A percentile compares a stretch with the other conserved stretches of the same genome.
These are phyloP conservation scores for Oreochromis mossambicus DNA, from an alignment of 2,797 vertebrate genomes.

Conservation along the genomic window DNA sequence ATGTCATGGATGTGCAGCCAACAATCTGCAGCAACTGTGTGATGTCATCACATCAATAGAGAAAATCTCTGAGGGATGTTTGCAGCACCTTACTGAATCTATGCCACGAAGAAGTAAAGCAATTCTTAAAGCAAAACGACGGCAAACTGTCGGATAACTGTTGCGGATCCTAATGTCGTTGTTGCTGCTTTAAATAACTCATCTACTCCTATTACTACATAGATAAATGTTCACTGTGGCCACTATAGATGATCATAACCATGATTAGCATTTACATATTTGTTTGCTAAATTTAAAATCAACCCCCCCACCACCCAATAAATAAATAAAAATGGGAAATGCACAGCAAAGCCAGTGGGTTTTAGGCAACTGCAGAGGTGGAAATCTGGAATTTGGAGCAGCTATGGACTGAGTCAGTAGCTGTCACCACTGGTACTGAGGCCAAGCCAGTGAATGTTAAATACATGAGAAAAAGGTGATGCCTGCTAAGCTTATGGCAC, in stretches of 20 bases:
- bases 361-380: background rate
- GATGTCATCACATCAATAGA: background rate
- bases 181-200: background rate
- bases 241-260: background rate
- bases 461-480: slow-evolving; percentile 39
- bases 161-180: background rate
- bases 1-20: background rate
- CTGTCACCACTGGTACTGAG: slow-evolving; percentile 31
- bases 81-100: background rate
- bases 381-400: slow-evolving; percentile 10
- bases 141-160: background rate
- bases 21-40: background rate
- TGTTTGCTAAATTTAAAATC: background rate
- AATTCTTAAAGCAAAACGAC: background rate
- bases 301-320: background rate
- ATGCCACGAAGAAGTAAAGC: background rate
- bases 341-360: background rate
- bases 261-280: background rate
- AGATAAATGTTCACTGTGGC: background rate
- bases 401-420: slow-evolving; percentile 8
- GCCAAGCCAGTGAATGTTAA: slow-evolving; percentile 12
- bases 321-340: background rate
- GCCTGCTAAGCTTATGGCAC: slow-evolving; percentile 1
- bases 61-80: background rate
- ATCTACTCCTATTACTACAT: background rate